Evolutionary conservation across 2,888 invertebrate genomes (phyloP).

Genomic region (Thyatira batis): DNA sequence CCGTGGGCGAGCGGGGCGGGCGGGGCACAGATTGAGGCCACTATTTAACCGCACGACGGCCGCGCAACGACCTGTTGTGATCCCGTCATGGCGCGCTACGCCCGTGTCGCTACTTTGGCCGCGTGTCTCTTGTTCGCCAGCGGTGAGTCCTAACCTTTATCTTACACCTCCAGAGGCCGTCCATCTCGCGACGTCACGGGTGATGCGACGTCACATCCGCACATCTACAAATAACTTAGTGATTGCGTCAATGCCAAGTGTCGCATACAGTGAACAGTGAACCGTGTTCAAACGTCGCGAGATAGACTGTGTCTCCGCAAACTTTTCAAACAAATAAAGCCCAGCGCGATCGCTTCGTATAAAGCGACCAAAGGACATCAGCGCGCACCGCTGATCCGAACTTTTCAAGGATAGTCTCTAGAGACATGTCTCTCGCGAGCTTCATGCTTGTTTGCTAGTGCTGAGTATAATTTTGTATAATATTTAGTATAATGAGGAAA

Average conservation of each 20-base stretch:
- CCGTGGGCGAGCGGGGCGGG: conserved; percentile 80
- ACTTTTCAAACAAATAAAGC: conserved; percentile 63
- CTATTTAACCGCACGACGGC: conserved; percentile 80
- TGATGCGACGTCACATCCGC: conserved; percentile 58
- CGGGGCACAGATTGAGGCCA: conserved; percentile 81
- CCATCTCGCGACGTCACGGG: conserved; percentile 77
- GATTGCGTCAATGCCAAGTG: conserved; percentile 65
- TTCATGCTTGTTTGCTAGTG: conserved; percentile 46
- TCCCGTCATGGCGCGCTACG: conserved; percentile 83
- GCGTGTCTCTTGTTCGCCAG: conserved; percentile 80
- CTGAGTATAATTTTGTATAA: conserved; percentile 38
- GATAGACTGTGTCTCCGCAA: conserved; percentile 64
- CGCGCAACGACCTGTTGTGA: conserved; percentile 83
- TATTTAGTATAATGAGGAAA: conserved; percentile 33
- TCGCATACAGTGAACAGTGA: conserved; percentile 75
- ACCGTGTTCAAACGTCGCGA: conserved; percentile 62
- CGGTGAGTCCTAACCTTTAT: conserved; percentile 82
- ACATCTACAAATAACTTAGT: conserved; percentile 58
- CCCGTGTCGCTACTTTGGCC: conserved; percentile 81
- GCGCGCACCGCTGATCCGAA: conserved; percentile 44
- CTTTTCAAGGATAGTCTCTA: conserved; percentile 68
- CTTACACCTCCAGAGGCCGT: conserved; percentile 70
- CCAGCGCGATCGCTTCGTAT: conserved; percentile 63
- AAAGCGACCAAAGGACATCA: conserved; percentile 64
- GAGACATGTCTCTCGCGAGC: conserved; percentile 51